Conservation (phyloP, 2,888 invertebrate genomes). For the Aphodius granarius region DNA sequence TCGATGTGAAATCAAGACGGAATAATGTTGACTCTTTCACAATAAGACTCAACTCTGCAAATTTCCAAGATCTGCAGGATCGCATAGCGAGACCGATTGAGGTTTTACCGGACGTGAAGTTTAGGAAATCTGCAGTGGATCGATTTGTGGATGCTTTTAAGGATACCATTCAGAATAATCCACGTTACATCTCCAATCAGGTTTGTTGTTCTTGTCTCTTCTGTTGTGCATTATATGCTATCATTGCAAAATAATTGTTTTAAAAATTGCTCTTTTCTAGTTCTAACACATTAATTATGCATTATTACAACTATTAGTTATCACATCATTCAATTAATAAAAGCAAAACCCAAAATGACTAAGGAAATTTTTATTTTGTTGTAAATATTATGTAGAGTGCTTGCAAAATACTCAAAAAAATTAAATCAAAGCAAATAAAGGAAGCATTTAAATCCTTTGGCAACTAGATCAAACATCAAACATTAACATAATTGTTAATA, state of each 20-base stretch:
- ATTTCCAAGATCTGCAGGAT: slow-evolving; percentile 77
- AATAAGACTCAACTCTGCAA: slow-evolving; percentile 75
- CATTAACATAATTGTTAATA: background rate
- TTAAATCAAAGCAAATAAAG: background rate
- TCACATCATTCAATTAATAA: background rate
- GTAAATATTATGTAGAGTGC: background rate
- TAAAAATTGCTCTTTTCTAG: no score
- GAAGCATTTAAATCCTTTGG: slow-evolving; percentile 1
- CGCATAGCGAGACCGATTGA: slow-evolving; percentile 68
- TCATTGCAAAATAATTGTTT: no score
- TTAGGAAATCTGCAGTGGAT: slow-evolving; percentile 79
- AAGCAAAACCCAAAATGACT: background rate
- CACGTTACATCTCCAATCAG: slow-evolving; percentile 61
- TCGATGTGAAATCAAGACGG: slow-evolving; percentile 71
- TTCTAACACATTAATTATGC: slow-evolving; percentile 4
- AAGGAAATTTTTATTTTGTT: background rate
- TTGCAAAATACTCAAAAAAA: background rate
- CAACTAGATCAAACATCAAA: background rate
- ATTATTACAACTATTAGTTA: slow-evolving; percentile 1
- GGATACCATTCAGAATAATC: slow-evolving; percentile 72
- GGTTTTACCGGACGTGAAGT: slow-evolving; percentile 69
- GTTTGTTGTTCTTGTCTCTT: slow-evolving; percentile 49
- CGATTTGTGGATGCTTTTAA: slow-evolving; percentile 84
- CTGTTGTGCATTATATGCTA: no score
- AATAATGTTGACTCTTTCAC: slow-evolving; percentile 62